Conservation (phyloP, 2,888 invertebrate genomes). For the Philereme transversata region DNA sequence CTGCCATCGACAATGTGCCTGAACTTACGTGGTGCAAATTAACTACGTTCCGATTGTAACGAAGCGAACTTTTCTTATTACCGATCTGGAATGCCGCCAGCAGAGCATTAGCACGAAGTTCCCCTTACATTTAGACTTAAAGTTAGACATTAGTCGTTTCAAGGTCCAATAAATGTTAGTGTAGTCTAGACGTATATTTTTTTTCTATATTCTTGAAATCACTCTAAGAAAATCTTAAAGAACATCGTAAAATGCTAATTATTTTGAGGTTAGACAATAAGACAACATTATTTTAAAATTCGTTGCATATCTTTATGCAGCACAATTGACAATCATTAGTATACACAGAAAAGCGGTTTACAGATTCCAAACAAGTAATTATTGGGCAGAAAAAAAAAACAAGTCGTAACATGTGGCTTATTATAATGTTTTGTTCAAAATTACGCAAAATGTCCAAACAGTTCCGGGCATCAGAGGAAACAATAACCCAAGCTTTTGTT, state of each 20-base stretch:
- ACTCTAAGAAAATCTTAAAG: not conserved
- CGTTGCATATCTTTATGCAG: not conserved
- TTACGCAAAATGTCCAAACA: constrained; percentile 82
- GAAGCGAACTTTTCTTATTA: constrained; percentile 53
- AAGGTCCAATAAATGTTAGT: constrained; percentile 13
- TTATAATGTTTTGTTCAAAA: constrained; percentile 61
- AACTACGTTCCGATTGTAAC: constrained; percentile 44
- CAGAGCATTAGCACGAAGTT: constrained; percentile 45
- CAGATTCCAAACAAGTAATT: constrained; percentile 18
- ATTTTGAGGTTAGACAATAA: not conserved
- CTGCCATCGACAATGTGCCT: constrained; percentile 13
- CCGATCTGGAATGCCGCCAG: constrained; percentile 50
- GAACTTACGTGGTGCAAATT: constrained; percentile 37
- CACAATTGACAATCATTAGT: constrained; percentile 2
- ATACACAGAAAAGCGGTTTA: constrained; percentile 5
- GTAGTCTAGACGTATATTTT: too few relatives aligned
- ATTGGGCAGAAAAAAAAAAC: constrained; percentile 28
- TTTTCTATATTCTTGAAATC: too few relatives aligned
- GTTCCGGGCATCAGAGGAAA: constrained; percentile 62
- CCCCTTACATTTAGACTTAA: constrained; percentile 38
- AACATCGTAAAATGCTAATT: not conserved
- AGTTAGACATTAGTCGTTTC: constrained; percentile 29
- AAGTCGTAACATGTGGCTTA: constrained; percentile 49
- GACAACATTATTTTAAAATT: not conserved
- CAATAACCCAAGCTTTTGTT: constrained; percentile 74